A percentile compares a stretch with the other conserved stretches of the same genome.
phyloP scores from a whole-genome alignment of 2,797 vertebrate species.

The Scolopax bukidnonensis region DNA sequence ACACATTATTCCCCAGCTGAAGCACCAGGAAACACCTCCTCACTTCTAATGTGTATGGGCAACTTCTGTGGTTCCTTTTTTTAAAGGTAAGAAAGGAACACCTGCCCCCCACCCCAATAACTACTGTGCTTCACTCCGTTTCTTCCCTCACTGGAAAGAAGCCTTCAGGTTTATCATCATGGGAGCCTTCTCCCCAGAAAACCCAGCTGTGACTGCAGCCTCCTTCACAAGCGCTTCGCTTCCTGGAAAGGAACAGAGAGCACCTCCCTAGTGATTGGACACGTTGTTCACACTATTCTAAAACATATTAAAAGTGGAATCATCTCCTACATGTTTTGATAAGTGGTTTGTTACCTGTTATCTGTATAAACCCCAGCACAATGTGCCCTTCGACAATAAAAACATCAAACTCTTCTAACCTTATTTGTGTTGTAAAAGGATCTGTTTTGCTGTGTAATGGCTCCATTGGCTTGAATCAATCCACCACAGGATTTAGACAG shows the following conservation, averaged over 20 bases:
- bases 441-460: slow-evolving; percentile 67
- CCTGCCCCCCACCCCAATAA: not conserved
- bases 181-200: not conserved
- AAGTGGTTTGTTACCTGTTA: not conserved
- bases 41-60: rapidly evolving
- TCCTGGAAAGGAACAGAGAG: not conserved
- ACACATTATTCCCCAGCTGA: not conserved
- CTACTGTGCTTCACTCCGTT: not conserved
- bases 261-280: not conserved
- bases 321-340: not conserved
- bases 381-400: not conserved
- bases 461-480: slow-evolving; percentile 55
- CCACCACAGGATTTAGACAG: slow-evolving; percentile 2
- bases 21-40: not conserved
- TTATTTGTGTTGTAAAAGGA: slow-evolving; percentile 77
- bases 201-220: not conserved
- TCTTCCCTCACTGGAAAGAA: not conserved
- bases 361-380: not conserved
- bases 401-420: slow-evolving; percentile 76
- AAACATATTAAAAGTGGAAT: not conserved
- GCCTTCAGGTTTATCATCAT: not conserved
- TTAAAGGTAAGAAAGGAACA: not conserved
- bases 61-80: not conserved
- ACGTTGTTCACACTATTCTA: not conserved
- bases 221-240: not conserved